These are phyloP conservation scores for Enteromius mattozi DNA, from an alignment of 2,797 vertebrate species.

Conservation along the genomic window DNA sequence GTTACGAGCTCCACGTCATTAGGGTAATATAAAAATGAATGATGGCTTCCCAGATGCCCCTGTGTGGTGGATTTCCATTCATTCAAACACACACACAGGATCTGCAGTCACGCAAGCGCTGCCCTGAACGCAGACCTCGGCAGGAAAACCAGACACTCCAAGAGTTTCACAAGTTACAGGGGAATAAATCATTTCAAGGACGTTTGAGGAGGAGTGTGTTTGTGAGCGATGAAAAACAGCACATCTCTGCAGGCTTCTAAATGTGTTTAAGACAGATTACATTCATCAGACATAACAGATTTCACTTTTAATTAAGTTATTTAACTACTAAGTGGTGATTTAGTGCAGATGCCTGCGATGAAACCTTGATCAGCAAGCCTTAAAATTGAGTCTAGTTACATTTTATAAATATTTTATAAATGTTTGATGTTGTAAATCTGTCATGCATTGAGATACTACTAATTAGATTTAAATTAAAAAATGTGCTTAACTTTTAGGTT, in stretches of 20 bases:
- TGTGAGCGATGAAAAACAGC: slow-evolving; percentile 8
- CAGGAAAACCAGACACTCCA: slow-evolving; percentile 75
- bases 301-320: not conserved
- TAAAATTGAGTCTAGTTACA: not conserved
- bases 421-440: not conserved
- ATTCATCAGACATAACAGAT: not conserved
- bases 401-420: not conserved
- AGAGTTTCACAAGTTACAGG: slow-evolving; percentile 70
- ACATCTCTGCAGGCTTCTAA: slow-evolving; percentile 26
- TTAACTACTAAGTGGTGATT: not conserved
- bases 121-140: slow-evolving; percentile 74
- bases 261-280: not conserved
- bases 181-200: slow-evolving; percentile 79
- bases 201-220: slow-evolving; percentile 59
- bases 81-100: slow-evolving; percentile 24
- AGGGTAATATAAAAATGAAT: slow-evolving; percentile 27
- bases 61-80: slow-evolving; percentile 20
- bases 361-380: not conserved
- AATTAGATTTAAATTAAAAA: not conserved
- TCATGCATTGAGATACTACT: not conserved
- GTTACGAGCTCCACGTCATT: slow-evolving; percentile 22
- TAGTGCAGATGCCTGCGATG: not conserved
- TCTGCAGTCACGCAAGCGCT: slow-evolving; percentile 79
- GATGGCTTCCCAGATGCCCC: slow-evolving; percentile 45
- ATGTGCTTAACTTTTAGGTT: not conserved